Percentiles rank a stretch among this genome's conserved stretches.
Evolutionary conservation across 2,113 vertebrate species (phyloP).

Genomic region (Hyperopisus bebe): DNA sequence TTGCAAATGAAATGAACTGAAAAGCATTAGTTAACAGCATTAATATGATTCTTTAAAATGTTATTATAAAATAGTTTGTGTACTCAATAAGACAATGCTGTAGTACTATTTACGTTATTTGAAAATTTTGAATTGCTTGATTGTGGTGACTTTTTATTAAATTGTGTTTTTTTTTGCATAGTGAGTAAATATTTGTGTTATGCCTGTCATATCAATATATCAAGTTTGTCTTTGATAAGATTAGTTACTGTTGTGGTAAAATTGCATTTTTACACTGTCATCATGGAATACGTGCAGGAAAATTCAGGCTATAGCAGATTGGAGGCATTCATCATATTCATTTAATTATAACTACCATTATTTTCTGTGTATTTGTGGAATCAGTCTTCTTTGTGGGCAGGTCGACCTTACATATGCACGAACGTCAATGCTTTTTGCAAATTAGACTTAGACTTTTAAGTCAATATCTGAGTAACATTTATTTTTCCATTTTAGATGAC

Average conservation of each 20-base stretch:
- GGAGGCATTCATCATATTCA: neutral
- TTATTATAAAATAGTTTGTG: neutral
- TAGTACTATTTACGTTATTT: neutral
- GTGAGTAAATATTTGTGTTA: slow-evolving; percentile 26
- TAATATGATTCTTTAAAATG: neutral
- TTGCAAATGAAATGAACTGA: neutral
- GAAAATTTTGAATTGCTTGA: slow-evolving; percentile 20
- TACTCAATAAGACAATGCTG: neutral
- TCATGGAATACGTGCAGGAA: neutral
- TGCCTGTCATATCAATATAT: slow-evolving; percentile 11
- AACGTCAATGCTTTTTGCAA: neutral
- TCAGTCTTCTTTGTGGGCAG: too few species aligned
- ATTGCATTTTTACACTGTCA: neutral
- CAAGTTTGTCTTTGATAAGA: slow-evolving; percentile 8
- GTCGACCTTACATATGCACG: neutral
- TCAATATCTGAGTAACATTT: neutral
- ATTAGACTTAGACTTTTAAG: neutral
- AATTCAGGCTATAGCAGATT: neutral
- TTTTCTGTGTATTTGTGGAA: neutral
- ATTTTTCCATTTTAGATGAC: slow-evolving; percentile 11
- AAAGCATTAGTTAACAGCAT: neutral
- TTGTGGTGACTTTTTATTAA: slow-evolving; percentile 26
- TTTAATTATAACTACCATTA: neutral
- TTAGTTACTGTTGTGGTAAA: neutral
- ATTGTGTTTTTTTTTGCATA: slow-evolving; percentile 28